Evolutionary conservation across 2,113 vertebrate species (phyloP).

Genomic region (Hyaena hyaena): DNA sequence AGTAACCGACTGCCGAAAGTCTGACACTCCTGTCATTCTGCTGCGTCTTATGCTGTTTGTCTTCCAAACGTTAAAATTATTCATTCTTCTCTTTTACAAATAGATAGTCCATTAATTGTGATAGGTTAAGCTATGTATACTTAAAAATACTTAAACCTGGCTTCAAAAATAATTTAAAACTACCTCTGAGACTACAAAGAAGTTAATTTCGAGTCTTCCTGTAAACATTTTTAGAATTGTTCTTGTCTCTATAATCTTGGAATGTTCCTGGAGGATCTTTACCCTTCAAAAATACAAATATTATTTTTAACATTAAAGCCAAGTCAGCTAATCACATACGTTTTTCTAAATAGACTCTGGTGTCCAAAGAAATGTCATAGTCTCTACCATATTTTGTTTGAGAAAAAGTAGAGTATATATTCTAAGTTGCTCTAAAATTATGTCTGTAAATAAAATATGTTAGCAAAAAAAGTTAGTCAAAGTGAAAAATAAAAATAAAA

Average conservation of each 20-base stretch:
- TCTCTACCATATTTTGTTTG: not conserved
- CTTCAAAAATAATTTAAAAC: not conserved
- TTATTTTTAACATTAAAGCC: not conserved
- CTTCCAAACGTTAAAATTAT: not conserved
- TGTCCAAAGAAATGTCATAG: not conserved
- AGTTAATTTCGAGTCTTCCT: not conserved
- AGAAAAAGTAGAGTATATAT: not conserved
- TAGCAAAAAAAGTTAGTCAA: not conserved
- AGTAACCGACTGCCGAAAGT: not conserved
- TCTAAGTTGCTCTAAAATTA: not conserved
- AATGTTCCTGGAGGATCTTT: not conserved
- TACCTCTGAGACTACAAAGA: not conserved
- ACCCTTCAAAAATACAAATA: not conserved
- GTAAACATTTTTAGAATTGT: not conserved
- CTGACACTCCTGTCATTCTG: not conserved
- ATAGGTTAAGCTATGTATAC: not conserved
- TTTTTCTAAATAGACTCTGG: slow-evolving; percentile 12
- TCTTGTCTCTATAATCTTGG: not conserved
- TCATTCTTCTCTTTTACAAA: not conserved
- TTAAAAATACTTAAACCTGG: not conserved
- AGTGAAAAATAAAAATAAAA: not conserved
- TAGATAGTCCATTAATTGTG: not conserved
- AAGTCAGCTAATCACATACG: not conserved
- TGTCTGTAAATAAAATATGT: slow-evolving; percentile 20
- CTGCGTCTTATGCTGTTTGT: not conserved